Evolutionary conservation across 2,888 invertebrate species (phyloP).

Genomic region (Synanthedon myopaeformis): DNA sequence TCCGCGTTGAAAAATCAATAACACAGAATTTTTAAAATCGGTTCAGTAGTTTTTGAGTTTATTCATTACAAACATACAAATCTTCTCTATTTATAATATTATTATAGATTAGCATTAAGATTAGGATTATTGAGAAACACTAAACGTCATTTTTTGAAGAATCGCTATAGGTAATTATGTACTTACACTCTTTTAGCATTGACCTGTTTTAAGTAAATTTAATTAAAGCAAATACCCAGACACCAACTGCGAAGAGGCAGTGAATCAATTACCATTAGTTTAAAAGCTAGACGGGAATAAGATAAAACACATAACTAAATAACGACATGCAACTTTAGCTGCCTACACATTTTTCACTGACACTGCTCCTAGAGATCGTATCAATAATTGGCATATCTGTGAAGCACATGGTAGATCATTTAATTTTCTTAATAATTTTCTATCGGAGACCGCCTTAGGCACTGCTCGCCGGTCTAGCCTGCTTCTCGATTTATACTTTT

Average conservation of each 20-base stretch:
- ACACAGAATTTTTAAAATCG: no score
- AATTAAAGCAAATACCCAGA: neutral
- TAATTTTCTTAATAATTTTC: conserved; percentile 70
- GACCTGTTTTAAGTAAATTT: no score
- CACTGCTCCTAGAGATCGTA: conserved; percentile 40
- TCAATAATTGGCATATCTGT: conserved; percentile 69
- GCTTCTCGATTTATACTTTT: conserved; percentile 52
- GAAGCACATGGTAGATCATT: conserved; percentile 62
- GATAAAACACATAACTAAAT: conserved; percentile 45
- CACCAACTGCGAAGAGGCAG: conserved; percentile 24
- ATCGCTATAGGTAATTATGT: no score
- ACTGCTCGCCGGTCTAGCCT: conserved; percentile 32
- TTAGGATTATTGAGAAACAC: no score
- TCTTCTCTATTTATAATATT: no score
- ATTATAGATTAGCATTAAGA: no score
- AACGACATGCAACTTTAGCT: conserved; percentile 33
- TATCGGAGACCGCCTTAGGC: conserved; percentile 53
- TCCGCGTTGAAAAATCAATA: no score
- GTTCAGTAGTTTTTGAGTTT: no score
- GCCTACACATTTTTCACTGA: conserved; percentile 57
- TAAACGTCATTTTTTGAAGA: no score
- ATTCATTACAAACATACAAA: no score
- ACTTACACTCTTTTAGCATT: no score
- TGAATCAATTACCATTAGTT: conserved; percentile 54
- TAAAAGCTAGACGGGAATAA: conserved; percentile 24